These are phyloP conservation scores for Lordiphosa fenestrarum DNA, from an alignment of 2,888 invertebrate species.

Conservation along the genomic window DNA sequence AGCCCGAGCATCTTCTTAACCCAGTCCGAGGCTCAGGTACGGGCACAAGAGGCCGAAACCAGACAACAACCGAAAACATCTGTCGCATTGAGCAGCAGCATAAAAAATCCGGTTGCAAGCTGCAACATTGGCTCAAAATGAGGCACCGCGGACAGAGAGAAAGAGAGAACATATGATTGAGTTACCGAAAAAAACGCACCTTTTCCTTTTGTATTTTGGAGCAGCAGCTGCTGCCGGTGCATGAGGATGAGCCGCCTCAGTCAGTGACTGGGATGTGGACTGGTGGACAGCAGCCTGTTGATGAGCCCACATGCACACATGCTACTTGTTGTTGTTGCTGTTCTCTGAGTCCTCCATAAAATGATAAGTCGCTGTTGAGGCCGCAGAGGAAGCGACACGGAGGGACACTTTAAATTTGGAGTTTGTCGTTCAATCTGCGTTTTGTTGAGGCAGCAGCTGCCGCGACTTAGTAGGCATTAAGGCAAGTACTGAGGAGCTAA, in stretches of 20 bases:
- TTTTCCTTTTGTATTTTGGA: slow-evolving; percentile 48
- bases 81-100: slow-evolving; percentile 49
- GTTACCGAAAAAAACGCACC: slow-evolving; percentile 61
- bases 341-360: slow-evolving; percentile 14
- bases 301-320: slow-evolving; percentile 30
- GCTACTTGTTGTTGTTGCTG: slow-evolving; percentile 20
- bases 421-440: too few species aligned
- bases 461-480: too few species aligned
- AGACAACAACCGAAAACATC: slow-evolving; percentile 52
- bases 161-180: slow-evolving; percentile 66
- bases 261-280: slow-evolving; percentile 18
- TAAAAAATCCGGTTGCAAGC: slow-evolving; percentile 69
- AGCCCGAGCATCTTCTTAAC: slow-evolving; percentile 31
- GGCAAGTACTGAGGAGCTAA: too few species aligned
- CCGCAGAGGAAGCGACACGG: background rate
- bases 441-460: too few species aligned
- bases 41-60: slow-evolving; percentile 20
- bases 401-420: too few species aligned
- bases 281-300: slow-evolving; percentile 2
- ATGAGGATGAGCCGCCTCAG: slow-evolving; percentile 21
- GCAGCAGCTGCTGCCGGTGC: slow-evolving; percentile 38
- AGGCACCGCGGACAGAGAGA: slow-evolving; percentile 28
- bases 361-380: slow-evolving; percentile 26
- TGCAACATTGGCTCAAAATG: slow-evolving; percentile 59
- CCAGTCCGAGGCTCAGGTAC: slow-evolving; percentile 33